Evolutionary conservation across 2,888 invertebrate genomes (phyloP).

Genomic region (Empis stercorea): DNA sequence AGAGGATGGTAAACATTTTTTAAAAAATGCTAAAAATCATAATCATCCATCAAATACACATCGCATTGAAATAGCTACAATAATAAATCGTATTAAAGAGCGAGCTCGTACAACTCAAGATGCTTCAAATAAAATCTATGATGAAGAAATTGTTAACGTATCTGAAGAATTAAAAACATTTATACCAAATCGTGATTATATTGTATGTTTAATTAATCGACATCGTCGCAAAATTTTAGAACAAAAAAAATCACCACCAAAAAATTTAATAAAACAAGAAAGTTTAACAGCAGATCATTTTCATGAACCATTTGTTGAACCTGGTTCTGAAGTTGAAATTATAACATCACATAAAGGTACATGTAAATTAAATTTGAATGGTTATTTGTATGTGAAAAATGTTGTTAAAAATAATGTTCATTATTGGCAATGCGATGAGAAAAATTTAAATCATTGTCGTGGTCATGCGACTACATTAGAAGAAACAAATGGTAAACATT

Average conservation of each 20-base stretch:
- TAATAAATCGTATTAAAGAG: not conserved
- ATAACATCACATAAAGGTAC: conserved; percentile 1
- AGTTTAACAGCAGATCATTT: not conserved
- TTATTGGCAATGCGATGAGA: not conserved
- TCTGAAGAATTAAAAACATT: not conserved
- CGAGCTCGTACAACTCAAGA: not conserved
- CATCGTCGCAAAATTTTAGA: not conserved
- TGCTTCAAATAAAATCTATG: not conserved
- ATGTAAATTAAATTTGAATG: conserved; percentile 1
- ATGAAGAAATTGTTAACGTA: not conserved
- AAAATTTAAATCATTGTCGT: not conserved
- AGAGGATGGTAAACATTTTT: not conserved
- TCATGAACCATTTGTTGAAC: conserved; percentile 1
- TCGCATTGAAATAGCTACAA: not conserved
- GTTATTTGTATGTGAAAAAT: conserved; percentile 1
- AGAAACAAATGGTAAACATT: not conserved
- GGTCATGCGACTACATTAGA: not conserved
- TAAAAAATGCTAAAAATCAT: not conserved
- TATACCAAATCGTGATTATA: not conserved
- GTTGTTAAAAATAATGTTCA: not conserved
- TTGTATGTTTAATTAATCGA: not conserved
- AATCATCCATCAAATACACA: not conserved
- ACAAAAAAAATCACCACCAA: not conserved
- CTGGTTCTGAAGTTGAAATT: conserved; percentile 1
- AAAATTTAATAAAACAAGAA: not conserved